Evolutionary conservation across 30 jellyfish, hydroid and myxozoan species (phyloP), one percentile per base, ranked within the genome.

Genomic region (Turritopsis dohrnii): DNA sequence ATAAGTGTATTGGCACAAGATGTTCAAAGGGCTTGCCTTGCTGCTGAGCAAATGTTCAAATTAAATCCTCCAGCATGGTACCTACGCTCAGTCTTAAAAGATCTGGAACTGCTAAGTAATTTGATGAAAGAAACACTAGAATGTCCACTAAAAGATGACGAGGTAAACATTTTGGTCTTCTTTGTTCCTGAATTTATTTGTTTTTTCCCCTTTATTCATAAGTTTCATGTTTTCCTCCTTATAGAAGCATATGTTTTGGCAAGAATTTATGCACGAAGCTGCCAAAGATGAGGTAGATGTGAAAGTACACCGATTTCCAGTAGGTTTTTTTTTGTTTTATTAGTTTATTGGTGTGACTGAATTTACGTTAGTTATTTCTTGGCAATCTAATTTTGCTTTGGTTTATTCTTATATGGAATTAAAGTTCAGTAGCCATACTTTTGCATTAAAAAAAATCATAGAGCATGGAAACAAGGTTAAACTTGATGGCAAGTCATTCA

Each of bases 51-150:
- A 81, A 88, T 93, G 98, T 88, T 83, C 81, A 75, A 72, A 79
- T 84, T 88, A 83, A 75, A 93, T 27, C 98, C 98, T 19, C 98
- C 98, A 13, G 52, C 96, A 24, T 93, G 98, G 98, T 91, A 91
- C 85, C 72, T 91, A 75, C 75, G 80, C 72, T 91, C 97, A 22
- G 30, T 91, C 54, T 9, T 91, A 73, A 80, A 85, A 30, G 97
- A 91, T 29, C 28, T 87, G 77, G 66, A 31, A 65, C 29, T 91
- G 23, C 21, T 82, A 30, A 69, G 65, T 29, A 66, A 82, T 66
- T 65, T 66, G 83, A 41, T 41, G 60, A 41, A 41, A 41, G 60
- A 41, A 3, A 13, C 60, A 3, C 60, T 13, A 41, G 60, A 41
- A 41, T 41, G 60, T 41, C 60, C 60, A 3, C 5, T 41, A 13